Percentiles rank a stretch among this genome's conserved stretches.
Conservation (phyloP, 2,888 invertebrate species). For the Agrypnus murinus region DNA sequence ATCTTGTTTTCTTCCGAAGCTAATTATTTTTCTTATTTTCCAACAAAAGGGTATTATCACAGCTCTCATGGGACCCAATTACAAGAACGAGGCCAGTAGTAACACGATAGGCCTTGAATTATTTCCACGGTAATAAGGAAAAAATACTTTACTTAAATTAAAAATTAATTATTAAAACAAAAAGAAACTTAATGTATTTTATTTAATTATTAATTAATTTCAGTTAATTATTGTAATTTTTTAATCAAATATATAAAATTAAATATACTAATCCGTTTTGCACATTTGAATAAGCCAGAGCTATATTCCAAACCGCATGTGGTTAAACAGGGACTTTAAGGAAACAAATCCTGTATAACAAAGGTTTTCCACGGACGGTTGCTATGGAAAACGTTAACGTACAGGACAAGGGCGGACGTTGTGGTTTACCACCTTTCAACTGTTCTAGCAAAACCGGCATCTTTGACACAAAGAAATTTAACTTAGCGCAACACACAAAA, state of each 20-base stretch:
- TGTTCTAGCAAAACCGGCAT: neutral
- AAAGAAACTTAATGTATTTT: too few species aligned
- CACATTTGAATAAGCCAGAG: neutral
- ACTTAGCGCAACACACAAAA: neutral
- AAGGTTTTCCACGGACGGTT: slow-evolving; percentile 8
- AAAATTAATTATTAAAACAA: too few species aligned
- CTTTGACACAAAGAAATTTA: slow-evolving; percentile 7
- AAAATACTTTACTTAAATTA: neutral
- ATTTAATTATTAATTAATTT: too few species aligned
- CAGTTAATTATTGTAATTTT: too few species aligned
- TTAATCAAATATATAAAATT: too few species aligned
- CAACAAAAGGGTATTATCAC: slow-evolving; percentile 18
- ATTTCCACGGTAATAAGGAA: neutral
- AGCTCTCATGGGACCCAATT: slow-evolving; percentile 11
- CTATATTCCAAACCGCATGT: slow-evolving; percentile 9
- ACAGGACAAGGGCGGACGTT: slow-evolving; percentile 5
- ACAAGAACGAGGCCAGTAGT: slow-evolving; percentile 16
- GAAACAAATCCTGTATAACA: slow-evolving; percentile 16
- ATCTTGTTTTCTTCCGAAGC: neutral
- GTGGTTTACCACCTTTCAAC: slow-evolving; percentile 11
- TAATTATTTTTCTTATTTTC: slow-evolving; percentile 24
- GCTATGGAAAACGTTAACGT: slow-evolving; percentile 1
- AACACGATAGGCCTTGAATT: slow-evolving; percentile 6
- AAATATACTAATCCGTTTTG: too few species aligned
- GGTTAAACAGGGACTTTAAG: slow-evolving; percentile 11